Conservation (phyloP, 1,140 invertebrate species). For the Penaeus indicus region DNA sequence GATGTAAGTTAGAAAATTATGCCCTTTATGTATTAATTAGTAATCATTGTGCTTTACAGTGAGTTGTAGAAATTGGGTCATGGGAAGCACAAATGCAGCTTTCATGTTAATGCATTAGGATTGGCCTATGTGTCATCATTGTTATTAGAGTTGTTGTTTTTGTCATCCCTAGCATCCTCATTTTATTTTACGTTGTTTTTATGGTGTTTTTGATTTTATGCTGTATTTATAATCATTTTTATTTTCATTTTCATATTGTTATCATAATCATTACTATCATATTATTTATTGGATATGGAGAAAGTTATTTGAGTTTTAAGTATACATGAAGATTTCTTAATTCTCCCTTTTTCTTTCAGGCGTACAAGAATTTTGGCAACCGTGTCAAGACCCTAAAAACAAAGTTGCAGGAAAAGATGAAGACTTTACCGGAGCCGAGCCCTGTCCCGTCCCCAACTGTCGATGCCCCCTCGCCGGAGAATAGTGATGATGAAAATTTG, state of each 20-base stretch:
- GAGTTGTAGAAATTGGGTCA: too few relatives aligned
- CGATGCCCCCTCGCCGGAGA: constrained; percentile 81
- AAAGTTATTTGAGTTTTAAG: not conserved
- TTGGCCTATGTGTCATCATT: not conserved
- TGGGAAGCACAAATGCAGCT: too few relatives aligned
- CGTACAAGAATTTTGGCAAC: constrained; percentile 91
- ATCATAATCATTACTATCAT: too few relatives aligned
- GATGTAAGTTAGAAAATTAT: too few relatives aligned
- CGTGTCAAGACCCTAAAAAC: constrained; percentile 87
- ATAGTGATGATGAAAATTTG: constrained; percentile 66
- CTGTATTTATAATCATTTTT: too few relatives aligned
- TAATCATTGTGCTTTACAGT: too few relatives aligned
- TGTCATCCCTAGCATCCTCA: not conserved
- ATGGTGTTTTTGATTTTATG: too few relatives aligned
- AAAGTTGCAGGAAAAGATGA: constrained; percentile 84
- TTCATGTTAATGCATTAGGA: too few relatives aligned
- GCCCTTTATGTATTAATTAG: too few relatives aligned
- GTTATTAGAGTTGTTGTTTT: not conserved
- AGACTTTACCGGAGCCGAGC: constrained; percentile 73
- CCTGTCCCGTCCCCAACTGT: constrained; percentile 78
- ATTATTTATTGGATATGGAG: not conserved
- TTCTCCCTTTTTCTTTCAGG: constrained; percentile 74
- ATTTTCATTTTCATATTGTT: too few relatives aligned
- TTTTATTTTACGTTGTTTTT: too few relatives aligned
- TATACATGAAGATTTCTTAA: constrained; percentile 30